Conservation (phyloP, 1,140 invertebrate species). For the Phenacoccus solenopsis region DNA sequence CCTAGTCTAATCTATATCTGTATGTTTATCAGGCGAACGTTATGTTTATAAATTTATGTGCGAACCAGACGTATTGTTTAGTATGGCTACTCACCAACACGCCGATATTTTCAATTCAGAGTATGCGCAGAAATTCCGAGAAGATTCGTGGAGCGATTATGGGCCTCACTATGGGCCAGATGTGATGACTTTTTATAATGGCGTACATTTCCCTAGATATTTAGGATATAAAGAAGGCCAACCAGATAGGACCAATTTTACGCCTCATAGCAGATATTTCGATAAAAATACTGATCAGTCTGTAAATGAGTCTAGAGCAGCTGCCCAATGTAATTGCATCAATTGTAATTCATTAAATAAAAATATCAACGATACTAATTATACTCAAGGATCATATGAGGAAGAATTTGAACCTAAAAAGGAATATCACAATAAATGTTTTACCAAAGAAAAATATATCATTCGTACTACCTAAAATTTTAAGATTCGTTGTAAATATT, state of each 20-base stretch:
- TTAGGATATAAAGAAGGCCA: neutral
- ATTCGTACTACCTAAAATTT: neutral
- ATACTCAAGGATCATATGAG: neutral
- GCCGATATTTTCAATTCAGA: slow-evolving; percentile 1
- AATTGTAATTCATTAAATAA: neutral
- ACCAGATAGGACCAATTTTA: neutral
- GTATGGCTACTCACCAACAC: slow-evolving; percentile 45
- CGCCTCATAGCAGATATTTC: neutral
- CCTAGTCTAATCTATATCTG: neutral
- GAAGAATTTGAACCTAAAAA: neutral
- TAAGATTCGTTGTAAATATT: too few species aligned
- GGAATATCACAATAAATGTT: neutral
- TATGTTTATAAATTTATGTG: slow-evolving; percentile 96
- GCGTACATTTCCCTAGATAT: neutral
- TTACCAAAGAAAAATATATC: neutral
- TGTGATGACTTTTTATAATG: neutral
- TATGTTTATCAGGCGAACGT: slow-evolving; percentile 55
- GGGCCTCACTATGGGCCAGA: neutral
- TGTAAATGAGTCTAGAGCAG: neutral
- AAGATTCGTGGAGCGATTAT: neutral
- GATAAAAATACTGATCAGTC: neutral
- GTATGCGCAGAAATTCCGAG: neutral
- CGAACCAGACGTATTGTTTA: slow-evolving; percentile 83
- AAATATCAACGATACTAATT: neutral
- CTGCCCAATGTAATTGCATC: neutral